A percentile compares a stretch with the other conserved stretches of the same genome.
These are phyloP conservation scores for Morpho achilles DNA, from an alignment of 2,888 invertebrate genomes.

Conservation along the genomic window DNA sequence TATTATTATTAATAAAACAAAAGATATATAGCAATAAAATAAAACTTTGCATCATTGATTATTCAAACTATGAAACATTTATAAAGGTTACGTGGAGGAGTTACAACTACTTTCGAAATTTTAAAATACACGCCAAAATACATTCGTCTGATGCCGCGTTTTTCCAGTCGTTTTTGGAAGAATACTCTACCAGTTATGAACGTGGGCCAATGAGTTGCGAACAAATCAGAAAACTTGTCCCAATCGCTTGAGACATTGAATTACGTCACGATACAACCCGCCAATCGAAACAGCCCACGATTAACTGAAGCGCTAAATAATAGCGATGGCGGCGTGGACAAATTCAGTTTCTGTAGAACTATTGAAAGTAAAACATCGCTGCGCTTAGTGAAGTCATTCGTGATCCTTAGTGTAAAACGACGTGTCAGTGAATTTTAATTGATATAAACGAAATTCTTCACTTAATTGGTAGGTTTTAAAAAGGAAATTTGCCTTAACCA, in stretches of 20 bases:
- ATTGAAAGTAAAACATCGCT: slow-evolving; percentile 50
- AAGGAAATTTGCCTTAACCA: not conserved
- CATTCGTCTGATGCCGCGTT: slow-evolving; percentile 30
- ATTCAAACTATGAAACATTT: slow-evolving; percentile 1
- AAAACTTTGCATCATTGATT: not conserved
- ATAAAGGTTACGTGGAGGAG: slow-evolving; percentile 3
- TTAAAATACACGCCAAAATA: slow-evolving; percentile 53
- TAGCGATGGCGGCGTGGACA: slow-evolving; percentile 63
- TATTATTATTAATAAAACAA: too few relatives aligned
- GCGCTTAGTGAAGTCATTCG: slow-evolving; percentile 40
- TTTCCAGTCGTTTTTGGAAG: slow-evolving; percentile 17
- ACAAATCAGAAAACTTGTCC: slow-evolving; percentile 76
- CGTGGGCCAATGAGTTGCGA: slow-evolving; percentile 83
- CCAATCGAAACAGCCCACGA: slow-evolving; percentile 82
- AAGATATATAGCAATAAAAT: too few relatives aligned
- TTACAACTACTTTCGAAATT: slow-evolving; percentile 32
- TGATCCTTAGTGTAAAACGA: slow-evolving; percentile 47
- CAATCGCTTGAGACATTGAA: slow-evolving; percentile 55
- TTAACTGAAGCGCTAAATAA: slow-evolving; percentile 78
- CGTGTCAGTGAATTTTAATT: slow-evolving; percentile 54
- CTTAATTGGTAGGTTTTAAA: slow-evolving; percentile 19
- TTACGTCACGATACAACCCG: slow-evolving; percentile 61
- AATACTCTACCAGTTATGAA: slow-evolving; percentile 56
- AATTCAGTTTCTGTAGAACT: slow-evolving; percentile 69
- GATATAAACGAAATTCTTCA: slow-evolving; percentile 15